These are phyloP conservation scores for Aspidiotus destructor DNA, from an alignment of 2,888 invertebrate species.

Conservation along the genomic window DNA sequence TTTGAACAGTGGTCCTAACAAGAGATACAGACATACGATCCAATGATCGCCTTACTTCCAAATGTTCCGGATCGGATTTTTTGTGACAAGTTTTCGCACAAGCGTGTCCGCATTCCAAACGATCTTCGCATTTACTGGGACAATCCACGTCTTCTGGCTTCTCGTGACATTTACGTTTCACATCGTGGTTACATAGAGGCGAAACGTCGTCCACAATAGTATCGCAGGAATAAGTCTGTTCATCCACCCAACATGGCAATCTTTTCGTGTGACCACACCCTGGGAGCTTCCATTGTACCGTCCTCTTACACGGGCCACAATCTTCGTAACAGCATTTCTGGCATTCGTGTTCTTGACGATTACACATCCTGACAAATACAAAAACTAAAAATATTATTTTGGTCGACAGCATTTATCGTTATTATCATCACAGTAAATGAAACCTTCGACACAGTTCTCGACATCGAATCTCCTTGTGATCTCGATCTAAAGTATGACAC, in stretches of 20 bases:
- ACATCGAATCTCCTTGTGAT: constrained; percentile 48
- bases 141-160: constrained; percentile 42
- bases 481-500: constrained; percentile 53
- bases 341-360: constrained; percentile 30
- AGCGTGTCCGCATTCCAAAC: constrained; percentile 55
- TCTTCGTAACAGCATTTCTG: constrained; percentile 27
- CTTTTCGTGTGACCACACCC: constrained; percentile 44
- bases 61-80: constrained; percentile 51
- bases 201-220: constrained; percentile 37
- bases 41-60: neutral
- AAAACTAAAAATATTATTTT: too few relatives aligned
- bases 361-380: too few relatives aligned
- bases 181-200: constrained; percentile 40
- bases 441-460: constrained; percentile 42
- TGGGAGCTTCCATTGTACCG: constrained; percentile 33
- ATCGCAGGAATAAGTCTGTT: constrained; percentile 36
- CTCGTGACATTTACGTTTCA: constrained; percentile 44
- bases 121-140: constrained; percentile 45
- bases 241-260: constrained; percentile 34
- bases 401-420: too few relatives aligned
- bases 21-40: neutral
- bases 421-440: too few relatives aligned
- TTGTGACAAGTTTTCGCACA: constrained; percentile 53
- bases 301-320: constrained; percentile 33
- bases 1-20: too few relatives aligned